Evolutionary conservation across 2,888 invertebrate genomes (phyloP).

Genomic region (Camponotus fellah): DNA sequence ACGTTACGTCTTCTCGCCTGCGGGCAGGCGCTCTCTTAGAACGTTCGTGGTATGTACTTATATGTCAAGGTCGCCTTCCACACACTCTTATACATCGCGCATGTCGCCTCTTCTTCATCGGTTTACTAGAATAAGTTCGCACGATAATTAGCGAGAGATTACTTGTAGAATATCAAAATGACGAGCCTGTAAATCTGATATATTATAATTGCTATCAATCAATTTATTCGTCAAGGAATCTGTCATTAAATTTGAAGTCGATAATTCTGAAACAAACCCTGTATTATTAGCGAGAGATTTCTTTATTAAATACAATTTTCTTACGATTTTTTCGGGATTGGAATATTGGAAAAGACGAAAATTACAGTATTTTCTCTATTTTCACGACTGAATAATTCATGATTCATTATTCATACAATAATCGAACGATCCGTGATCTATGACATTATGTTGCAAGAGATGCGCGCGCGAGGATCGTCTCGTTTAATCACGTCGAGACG

Average conservation of each 20-base stretch:
- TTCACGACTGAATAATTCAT: slow-evolving; percentile 25
- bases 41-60: slow-evolving; percentile 71
- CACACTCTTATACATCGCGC: not conserved
- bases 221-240: not conserved
- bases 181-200: not conserved
- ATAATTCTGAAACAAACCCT: not conserved
- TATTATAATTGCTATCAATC: slow-evolving; percentile 1
- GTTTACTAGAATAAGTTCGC: slow-evolving; percentile 59
- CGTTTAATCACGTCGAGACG: slow-evolving; percentile 16
- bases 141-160: slow-evolving; percentile 52
- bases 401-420: slow-evolving; percentile 6
- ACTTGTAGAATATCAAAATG: not conserved
- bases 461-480: slow-evolving; percentile 20
- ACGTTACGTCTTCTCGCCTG: slow-evolving; percentile 73
- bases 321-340: not conserved
- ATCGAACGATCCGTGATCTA: slow-evolving; percentile 36
- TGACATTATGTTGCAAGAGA: slow-evolving; percentile 46
- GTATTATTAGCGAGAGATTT: too few relatives aligned
- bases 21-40: slow-evolving; percentile 73
- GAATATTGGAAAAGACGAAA: not conserved
- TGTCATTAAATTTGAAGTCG: not conserved
- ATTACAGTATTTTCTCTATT: not conserved
- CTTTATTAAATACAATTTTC: not conserved
- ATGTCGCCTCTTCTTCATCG: slow-evolving; percentile 5
- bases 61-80: slow-evolving; percentile 81